These are phyloP conservation scores for Capromys pilorides DNA, from an alignment of 2,797 vertebrate species.

Conservation along the genomic window DNA sequence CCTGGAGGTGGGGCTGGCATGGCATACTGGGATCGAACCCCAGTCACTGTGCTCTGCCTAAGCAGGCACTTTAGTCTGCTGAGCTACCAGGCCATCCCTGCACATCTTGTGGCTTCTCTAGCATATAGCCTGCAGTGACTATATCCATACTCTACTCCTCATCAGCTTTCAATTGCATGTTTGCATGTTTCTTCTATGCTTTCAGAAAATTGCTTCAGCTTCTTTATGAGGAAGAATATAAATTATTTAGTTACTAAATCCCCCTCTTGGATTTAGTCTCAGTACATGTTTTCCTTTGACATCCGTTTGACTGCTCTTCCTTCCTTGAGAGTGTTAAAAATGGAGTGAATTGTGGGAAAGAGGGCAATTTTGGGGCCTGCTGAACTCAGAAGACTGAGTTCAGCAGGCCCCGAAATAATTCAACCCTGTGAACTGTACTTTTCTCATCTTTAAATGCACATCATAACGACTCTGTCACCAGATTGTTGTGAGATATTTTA, in stretches of 20 bases:
- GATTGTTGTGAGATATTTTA: not conserved
- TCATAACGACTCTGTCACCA: not conserved
- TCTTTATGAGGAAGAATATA: slow-evolving; percentile 16
- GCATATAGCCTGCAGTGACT: not conserved
- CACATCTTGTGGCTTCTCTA: not conserved
- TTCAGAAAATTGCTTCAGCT: not conserved
- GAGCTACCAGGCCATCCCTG: no score
- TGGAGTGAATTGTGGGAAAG: not conserved
- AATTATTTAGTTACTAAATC: slow-evolving; percentile 28
- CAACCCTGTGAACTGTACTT: not conserved
- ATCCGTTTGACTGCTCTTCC: not conserved
- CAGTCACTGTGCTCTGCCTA: no score
- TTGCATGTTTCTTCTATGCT: not conserved
- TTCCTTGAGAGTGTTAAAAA: not conserved
- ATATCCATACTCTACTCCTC: not conserved
- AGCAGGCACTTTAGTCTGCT: no score
- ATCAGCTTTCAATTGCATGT: not conserved
- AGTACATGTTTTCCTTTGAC: not conserved
- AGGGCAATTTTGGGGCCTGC: not conserved
- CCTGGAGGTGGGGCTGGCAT: no score
- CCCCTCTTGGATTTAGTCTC: not conserved
- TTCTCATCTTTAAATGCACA: slow-evolving; percentile 22
- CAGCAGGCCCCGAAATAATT: no score
- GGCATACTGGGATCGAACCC: no score
- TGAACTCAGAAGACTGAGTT: not conserved